Evolutionary conservation across 2,888 invertebrate genomes (phyloP).

Genomic region (Rhamnusium bicolor): DNA sequence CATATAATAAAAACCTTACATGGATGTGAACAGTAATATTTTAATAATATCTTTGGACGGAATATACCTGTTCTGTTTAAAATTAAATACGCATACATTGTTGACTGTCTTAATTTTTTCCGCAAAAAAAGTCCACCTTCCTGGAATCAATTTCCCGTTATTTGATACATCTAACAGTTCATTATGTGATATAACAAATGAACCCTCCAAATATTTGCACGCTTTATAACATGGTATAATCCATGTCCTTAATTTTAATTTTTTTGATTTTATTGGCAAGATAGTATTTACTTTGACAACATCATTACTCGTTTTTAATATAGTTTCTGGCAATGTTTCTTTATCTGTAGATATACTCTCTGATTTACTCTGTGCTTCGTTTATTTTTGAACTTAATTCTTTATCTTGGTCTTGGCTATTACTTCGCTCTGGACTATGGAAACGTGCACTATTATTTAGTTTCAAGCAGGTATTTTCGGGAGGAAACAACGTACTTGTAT

Average conservation of each 20-base stretch:
- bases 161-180: not conserved
- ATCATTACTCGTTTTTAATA: not conserved
- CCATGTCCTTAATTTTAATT: not conserved
- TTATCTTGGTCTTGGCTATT: not conserved
- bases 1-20: not conserved
- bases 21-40: conserved; percentile 2
- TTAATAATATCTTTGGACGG: not conserved
- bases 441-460: not conserved
- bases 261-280: conserved; percentile 1
- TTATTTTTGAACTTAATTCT: not conserved
- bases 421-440: not conserved
- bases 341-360: not conserved
- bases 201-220: conserved; percentile 1
- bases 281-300: not conserved
- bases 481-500: not conserved
- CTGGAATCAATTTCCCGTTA: not conserved
- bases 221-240: not conserved
- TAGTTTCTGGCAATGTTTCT: not conserved
- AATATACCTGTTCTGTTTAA: not conserved
- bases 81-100: conserved; percentile 1
- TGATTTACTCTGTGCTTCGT: not conserved
- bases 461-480: not conserved
- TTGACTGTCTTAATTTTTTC: conserved; percentile 2
- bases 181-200: not conserved
- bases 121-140: conserved; percentile 3